Conservation (phyloP, 2,888 invertebrate species). For the Drosophila pseudotakahashii region DNA sequence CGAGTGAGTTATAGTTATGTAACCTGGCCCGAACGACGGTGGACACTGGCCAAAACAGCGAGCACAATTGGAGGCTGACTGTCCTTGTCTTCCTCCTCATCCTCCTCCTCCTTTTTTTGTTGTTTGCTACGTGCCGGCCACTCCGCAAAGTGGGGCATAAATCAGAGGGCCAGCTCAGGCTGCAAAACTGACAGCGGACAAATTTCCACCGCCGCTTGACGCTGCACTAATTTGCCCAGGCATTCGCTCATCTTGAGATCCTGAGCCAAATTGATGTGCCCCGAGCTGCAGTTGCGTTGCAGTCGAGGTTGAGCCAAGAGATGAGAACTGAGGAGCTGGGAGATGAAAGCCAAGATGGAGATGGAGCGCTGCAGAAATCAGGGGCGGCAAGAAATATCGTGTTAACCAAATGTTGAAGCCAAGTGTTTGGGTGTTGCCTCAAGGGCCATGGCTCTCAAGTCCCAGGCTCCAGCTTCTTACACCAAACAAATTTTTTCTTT, state of each 20-base stretch:
- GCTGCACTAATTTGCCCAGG: conserved; percentile 80
- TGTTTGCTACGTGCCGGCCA: conserved; percentile 65
- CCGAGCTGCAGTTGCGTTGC: conserved; percentile 56
- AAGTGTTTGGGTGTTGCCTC: conserved; percentile 74
- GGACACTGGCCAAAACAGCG: conserved; percentile 53
- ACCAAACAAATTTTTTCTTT: conserved; percentile 1
- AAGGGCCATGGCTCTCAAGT: conserved; percentile 40
- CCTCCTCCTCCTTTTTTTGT: conserved; percentile 23
- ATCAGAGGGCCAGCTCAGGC: conserved; percentile 65
- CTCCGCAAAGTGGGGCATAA: conserved; percentile 64
- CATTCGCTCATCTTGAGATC: conserved; percentile 75
- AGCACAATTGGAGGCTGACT: conserved; percentile 60
- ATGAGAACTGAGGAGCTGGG: conserved; percentile 1
- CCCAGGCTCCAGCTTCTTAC: background rate
- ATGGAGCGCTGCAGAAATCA: conserved; percentile 58
- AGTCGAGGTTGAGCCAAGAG: conserved; percentile 27
- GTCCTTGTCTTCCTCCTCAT: too few relatives aligned
- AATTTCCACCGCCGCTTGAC: conserved; percentile 73
- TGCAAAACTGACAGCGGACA: conserved; percentile 78
- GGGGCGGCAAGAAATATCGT: conserved; percentile 73
- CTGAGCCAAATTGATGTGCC: conserved; percentile 78
- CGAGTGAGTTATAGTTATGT: conserved; percentile 76
- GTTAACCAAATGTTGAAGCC: conserved; percentile 77
- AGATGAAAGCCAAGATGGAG: conserved; percentile 14
- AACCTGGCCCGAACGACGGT: conserved; percentile 47